Evolutionary conservation across 2,888 invertebrate genomes (phyloP).

Genomic region (Hipparchia sbordonii): DNA sequence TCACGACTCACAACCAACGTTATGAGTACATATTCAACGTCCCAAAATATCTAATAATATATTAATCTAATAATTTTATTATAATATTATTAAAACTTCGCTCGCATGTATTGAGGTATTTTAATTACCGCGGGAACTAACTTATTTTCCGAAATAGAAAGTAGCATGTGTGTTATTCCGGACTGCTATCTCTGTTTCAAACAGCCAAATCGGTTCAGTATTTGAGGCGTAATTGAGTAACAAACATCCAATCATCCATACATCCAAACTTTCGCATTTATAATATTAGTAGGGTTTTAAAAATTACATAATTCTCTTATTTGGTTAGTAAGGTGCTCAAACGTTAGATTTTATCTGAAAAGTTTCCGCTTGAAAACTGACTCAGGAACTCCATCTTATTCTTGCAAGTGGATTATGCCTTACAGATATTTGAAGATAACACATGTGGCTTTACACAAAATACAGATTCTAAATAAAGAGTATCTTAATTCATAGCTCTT

Average conservation of each 20-base stretch:
- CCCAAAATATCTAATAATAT: too few relatives aligned
- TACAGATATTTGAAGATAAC: too few relatives aligned
- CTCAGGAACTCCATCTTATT: too few relatives aligned
- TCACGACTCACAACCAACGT: not conserved
- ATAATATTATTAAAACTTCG: not conserved
- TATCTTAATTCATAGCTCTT: too few relatives aligned
- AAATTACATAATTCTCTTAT: too few relatives aligned
- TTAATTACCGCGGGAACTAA: not conserved
- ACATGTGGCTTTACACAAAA: too few relatives aligned
- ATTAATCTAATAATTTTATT: too few relatives aligned
- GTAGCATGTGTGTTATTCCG: too few relatives aligned
- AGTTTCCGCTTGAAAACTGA: not conserved
- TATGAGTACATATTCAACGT: not conserved
- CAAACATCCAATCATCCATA: not conserved
- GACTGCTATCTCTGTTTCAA: not conserved
- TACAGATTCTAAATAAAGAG: too few relatives aligned
- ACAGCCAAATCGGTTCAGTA: not conserved
- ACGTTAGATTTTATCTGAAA: not conserved
- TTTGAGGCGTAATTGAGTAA: not conserved
- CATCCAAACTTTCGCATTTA: too few relatives aligned
- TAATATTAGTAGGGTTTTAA: too few relatives aligned
- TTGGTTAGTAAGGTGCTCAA: not conserved
- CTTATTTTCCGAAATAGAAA: not conserved
- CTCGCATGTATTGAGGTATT: not conserved
- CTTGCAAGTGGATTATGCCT: too few relatives aligned